phyloP scores from a whole-genome alignment of 2,113 vertebrate genomes.

The Varanus komodoensis region DNA sequence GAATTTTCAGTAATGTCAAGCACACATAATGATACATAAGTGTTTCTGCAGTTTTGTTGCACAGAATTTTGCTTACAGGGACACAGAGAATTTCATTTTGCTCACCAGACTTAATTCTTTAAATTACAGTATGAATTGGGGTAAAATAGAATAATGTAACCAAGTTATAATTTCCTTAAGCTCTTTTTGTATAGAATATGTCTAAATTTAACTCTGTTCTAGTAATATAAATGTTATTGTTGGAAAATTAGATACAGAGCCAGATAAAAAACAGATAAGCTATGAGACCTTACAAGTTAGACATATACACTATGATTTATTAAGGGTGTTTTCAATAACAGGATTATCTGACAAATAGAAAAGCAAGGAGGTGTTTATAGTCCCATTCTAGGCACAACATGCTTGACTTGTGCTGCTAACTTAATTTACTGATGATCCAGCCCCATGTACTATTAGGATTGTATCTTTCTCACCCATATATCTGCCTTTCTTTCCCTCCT shows the following conservation, averaged over 20 bases:
- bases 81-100: background rate
- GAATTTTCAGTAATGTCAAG: background rate
- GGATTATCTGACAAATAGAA: background rate
- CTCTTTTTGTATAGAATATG: constrained; percentile 11
- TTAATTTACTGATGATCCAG: background rate
- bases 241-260: background rate
- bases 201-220: background rate
- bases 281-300: too few relatives aligned
- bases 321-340: background rate
- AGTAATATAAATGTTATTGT: background rate
- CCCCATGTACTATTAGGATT: background rate
- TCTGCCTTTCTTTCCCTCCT: background rate
- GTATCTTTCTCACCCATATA: background rate
- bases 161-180: background rate
- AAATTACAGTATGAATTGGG: background rate
- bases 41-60: background rate
- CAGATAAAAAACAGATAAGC: background rate
- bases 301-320: background rate
- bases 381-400: background rate
- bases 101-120: background rate
- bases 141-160: constrained; percentile 1
- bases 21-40: background rate
- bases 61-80: background rate
- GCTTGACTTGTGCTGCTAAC: background rate
- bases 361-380: background rate